These are phyloP conservation scores for Sinopyrophorus schimmeli DNA, from an alignment of 2,888 invertebrate species.

Conservation along the genomic window DNA sequence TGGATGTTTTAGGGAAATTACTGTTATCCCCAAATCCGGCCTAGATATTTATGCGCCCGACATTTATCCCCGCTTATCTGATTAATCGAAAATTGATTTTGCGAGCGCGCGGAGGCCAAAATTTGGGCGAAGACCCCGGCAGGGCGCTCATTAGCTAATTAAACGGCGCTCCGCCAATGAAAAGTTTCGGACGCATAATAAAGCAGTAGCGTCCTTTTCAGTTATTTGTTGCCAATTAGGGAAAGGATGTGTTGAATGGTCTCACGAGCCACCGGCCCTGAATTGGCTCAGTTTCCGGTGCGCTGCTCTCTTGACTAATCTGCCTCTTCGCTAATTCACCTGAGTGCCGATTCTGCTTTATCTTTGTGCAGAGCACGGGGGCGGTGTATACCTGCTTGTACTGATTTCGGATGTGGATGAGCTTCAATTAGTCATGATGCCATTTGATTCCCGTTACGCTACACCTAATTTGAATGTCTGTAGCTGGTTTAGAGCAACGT, in stretches of 20 bases:
- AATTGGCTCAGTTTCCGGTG: constrained; percentile 45
- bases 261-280: constrained; percentile 49
- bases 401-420: constrained; percentile 48
- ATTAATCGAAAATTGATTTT: constrained; percentile 53
- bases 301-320: constrained; percentile 54
- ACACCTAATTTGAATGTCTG: constrained; percentile 29
- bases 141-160: no score
- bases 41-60: constrained; percentile 50
- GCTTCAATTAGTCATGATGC: constrained; percentile 53
- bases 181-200: no score
- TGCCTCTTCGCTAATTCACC: constrained; percentile 49
- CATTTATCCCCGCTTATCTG: constrained; percentile 50
- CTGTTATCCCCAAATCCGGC: constrained; percentile 54
- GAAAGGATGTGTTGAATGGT: constrained; percentile 43
- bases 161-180: no score
- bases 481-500: constrained; percentile 14
- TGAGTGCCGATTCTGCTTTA: constrained; percentile 53
- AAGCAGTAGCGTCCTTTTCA: constrained; percentile 17
- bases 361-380: constrained; percentile 49
- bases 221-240: constrained; percentile 40
- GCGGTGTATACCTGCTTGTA: constrained; percentile 47
- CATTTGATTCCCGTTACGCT: constrained; percentile 44
- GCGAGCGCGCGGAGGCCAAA: no score
- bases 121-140: no score
- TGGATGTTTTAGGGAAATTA: constrained; percentile 41